A percentile compares a stretch with the other conserved stretches of the same genome.
phyloP scores from a whole-genome alignment of 2,113 vertebrate species.

The Hystrix cristata region DNA sequence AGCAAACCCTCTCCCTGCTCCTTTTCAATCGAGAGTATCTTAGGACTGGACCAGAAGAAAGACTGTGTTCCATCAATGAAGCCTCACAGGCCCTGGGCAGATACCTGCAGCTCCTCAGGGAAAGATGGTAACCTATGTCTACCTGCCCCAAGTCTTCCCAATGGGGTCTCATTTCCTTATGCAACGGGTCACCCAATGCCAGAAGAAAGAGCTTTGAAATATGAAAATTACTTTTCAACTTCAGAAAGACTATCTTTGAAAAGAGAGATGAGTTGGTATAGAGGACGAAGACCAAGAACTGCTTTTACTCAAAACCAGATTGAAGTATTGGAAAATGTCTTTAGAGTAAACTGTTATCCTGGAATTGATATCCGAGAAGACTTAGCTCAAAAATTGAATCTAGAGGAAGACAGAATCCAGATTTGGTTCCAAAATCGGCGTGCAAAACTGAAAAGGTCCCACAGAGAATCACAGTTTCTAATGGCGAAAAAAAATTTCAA shows the following conservation, averaged over 20 bases:
- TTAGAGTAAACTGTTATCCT: constrained; percentile 95
- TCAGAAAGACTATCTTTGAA: constrained; percentile 87
- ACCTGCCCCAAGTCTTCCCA: constrained; percentile 81
- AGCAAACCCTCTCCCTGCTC: constrained; percentile 83
- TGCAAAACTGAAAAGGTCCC: constrained; percentile 95
- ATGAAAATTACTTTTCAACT: constrained; percentile 86
- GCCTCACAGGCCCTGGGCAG: constrained; percentile 93
- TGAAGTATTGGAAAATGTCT: constrained; percentile 94
- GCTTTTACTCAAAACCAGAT: constrained; percentile 95
- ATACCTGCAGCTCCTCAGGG: constrained; percentile 84
- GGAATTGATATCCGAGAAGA: constrained; percentile 97
- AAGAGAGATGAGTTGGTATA: constrained; percentile 92
- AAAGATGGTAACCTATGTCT: constrained; percentile 77
- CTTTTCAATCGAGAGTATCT: constrained; percentile 94
- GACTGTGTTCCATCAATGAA: constrained; percentile 80
- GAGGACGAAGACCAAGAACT: constrained; percentile 96
- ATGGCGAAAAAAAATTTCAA: constrained; percentile 91
- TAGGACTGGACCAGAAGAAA: constrained; percentile 91
- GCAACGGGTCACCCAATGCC: constrained; percentile 71
- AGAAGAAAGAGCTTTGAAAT: constrained; percentile 85
- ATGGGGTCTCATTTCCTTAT: constrained; percentile 82
- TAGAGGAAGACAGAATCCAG: constrained; percentile 98
- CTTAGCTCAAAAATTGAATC: constrained; percentile 91
- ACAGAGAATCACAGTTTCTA: constrained; percentile 93
- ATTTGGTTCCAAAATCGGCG: constrained; percentile 99